Conservation (phyloP, 2,797 vertebrate species). For the Neosalanx taihuensis region DNA sequence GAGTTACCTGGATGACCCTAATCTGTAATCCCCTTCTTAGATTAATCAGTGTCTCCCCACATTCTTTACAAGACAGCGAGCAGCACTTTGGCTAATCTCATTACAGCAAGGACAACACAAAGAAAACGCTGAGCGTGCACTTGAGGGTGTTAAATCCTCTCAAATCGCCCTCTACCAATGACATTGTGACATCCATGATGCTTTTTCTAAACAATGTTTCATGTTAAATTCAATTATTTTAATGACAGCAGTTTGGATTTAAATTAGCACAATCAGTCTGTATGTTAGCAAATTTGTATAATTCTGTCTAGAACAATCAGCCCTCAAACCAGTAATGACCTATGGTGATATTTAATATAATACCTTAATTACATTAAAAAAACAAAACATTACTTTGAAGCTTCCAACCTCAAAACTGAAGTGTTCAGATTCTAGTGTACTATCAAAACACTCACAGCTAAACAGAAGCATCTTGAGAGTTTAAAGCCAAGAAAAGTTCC, state of each 20-base stretch:
- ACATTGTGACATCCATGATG: not conserved
- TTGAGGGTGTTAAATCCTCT: slow-evolving; percentile 52
- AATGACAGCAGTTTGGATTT: not conserved
- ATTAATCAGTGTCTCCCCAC: slow-evolving; percentile 59
- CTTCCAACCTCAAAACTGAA: too few species aligned
- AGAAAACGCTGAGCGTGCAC: slow-evolving; percentile 62
- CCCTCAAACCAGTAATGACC: too few species aligned
- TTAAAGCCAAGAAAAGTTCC: too few species aligned
- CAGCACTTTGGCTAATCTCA: slow-evolving; percentile 60
- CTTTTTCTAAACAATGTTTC: not conserved
- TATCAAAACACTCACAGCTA: too few species aligned
- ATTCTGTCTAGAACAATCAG: not conserved
- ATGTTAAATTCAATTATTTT: not conserved
- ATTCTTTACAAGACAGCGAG: slow-evolving; percentile 25
- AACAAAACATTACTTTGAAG: not conserved
- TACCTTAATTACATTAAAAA: not conserved
- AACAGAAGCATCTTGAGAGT: too few species aligned
- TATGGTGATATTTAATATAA: not conserved
- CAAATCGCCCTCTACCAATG: slow-evolving; percentile 4
- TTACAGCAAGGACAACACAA: slow-evolving; percentile 63
- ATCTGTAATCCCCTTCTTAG: slow-evolving; percentile 69
- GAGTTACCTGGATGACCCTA: slow-evolving; percentile 63
- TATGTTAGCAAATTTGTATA: not conserved
- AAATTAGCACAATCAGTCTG: not conserved
- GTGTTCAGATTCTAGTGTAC: too few species aligned